Evolutionary conservation across 2,888 invertebrate species (phyloP), one percentile per base, ranked within the genome.

Genomic region (Epinotia bilunana): DNA sequence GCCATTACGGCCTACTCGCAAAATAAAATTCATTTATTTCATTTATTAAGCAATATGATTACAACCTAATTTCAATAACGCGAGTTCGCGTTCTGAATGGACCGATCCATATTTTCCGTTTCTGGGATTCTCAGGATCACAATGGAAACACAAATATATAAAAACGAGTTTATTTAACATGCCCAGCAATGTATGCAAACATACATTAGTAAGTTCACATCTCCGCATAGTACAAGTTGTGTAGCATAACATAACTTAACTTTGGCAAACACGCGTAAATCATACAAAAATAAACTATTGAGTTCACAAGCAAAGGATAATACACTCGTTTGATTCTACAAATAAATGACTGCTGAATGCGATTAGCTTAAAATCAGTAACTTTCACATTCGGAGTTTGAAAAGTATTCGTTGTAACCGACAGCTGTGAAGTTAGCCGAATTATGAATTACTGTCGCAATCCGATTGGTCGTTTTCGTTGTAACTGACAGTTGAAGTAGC

Each of bases 141-240:
- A 70, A 64, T 67, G 70, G 72, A 62, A 76, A 79, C 73, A 53
- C 71, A 76, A 73, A 73, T 16, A 77, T 68, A 76, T 79, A 83
- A 80, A 39, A 84, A 84, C 78, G 78, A 81, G 79, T 89, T 89
- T 90, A 90, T 88, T 92, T 89, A 91, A 92, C 91, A 91, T 89
- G 88, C 87, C 91, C 88, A 91, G 89, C 89, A 90, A 92, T 91
- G 90, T 91, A 89, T 88, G 91, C 90, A 90, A 89, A 74, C 74
- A 39, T 69, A 64, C 63, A n/a, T 18, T 16, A 60, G 70, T 61
- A 74, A 11, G 70, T 43, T 33, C 49, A 43, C 53, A 71, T 55
- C 75, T 77, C 76, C 76, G 81, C 81, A 82, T 81, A 60, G 43
- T 77, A 81, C 78, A 80, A 46, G 53, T 53, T 77, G 33, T 28